A percentile compares a stretch with the other conserved stretches of the same genome.
phyloP scores from a whole-genome alignment of 2,797 vertebrate genomes.

The Anolis apletophallus region DNA sequence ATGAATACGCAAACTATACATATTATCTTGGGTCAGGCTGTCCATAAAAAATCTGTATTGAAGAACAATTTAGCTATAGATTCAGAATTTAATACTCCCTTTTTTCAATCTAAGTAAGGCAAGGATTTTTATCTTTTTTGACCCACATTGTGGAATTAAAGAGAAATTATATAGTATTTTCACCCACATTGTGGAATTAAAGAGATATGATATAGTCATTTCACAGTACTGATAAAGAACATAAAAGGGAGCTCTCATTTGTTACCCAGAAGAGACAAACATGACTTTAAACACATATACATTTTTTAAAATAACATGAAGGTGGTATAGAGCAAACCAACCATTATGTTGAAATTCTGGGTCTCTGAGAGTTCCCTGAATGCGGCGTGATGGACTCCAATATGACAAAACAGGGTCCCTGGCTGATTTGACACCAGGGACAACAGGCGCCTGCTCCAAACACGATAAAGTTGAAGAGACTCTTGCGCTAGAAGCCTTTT shows the following conservation, averaged over 20 bases:
- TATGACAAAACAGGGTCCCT: slow-evolving; percentile 33
- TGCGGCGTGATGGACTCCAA: slow-evolving; percentile 76
- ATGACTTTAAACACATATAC: neutral
- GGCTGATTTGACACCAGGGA: slow-evolving; percentile 40
- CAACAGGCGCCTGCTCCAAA: slow-evolving; percentile 38
- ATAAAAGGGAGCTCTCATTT: neutral
- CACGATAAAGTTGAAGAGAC: slow-evolving; percentile 49
- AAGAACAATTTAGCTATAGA: slow-evolving; percentile 23
- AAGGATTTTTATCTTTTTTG: too few species aligned
- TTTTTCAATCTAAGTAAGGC: neutral
- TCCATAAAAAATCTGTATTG: slow-evolving; percentile 3
- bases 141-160: neutral
- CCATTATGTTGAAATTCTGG: slow-evolving; percentile 90
- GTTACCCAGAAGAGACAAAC: neutral
- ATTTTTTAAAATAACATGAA: neutral
- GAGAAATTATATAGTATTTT: neutral
- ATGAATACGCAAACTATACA: slow-evolving; percentile 23
- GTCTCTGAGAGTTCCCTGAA: slow-evolving; percentile 84
- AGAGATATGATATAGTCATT: neutral
- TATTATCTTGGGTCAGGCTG: neutral
- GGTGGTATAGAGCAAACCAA: slow-evolving; percentile 37
- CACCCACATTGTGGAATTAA: neutral
- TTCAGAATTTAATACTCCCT: neutral
- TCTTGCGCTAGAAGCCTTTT: slow-evolving; percentile 29
- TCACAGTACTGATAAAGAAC: too few species aligned